Base-by-base conservation (phyloP, 2,888 invertebrate genomes). In the Plutella xylostella region DNA sequence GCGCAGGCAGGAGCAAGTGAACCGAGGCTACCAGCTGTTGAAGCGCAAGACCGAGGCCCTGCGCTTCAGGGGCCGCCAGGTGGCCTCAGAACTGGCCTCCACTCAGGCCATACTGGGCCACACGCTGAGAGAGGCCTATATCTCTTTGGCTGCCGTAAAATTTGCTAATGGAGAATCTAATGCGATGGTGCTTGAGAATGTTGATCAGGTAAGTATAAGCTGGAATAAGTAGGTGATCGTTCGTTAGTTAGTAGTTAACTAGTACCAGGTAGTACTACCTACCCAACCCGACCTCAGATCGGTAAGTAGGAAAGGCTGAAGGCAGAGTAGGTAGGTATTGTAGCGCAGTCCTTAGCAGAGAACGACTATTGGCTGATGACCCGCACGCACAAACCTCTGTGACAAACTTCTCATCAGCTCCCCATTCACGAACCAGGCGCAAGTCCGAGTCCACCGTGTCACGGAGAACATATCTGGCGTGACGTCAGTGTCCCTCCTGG, bases 161-260 rank as follows among this genome's bases (percentile, higher is more conserved):
- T 84, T 83, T 42, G 72, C 76, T 4, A 83, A 82, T 51, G 83
- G 83, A 3, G 80, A 83, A 35, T 78, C 82, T 3, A 79, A 82
- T 58, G 80, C 83, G 3, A 58, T 83, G 54, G 73, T 83, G 5
- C 62, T 82, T 18, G 84, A 83, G 50, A 82, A 76, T 58, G 70
- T 83, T 51, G 80, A 73, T 2, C 71, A 80, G 69, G 83, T 79
- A 22, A 22, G 22, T 22, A 22, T 6, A 22, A 22, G 9, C 5
- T 22, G 9, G 9, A 9, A 5, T 22, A 9, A 22, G 6, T 28
- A 3, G 9, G 28, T 28, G n/a, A 6, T 28, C 3, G 4, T 3
- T 28, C 3, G 2, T 2, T 28, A 28, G 4, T 2, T 12, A 28
- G 9, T 6, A 28, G n/a, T 28, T n/a, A 28, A 28, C 9, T n/a